Percentiles rank a stretch among this genome's conserved stretches.
Conservation (phyloP, 2,888 invertebrate genomes). For the Andrena camellia region DNA sequence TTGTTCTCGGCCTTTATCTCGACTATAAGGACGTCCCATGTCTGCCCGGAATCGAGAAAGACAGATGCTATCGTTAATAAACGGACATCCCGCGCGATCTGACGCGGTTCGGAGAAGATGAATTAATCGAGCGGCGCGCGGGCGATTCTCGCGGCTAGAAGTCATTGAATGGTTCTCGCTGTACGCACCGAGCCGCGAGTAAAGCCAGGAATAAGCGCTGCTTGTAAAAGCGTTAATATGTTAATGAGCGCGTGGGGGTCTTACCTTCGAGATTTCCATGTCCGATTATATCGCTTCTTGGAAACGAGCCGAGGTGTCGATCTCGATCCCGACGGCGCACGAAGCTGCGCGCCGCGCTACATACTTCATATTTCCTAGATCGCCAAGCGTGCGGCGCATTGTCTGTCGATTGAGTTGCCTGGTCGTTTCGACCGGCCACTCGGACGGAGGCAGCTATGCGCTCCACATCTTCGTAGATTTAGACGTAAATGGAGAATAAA, state of each 20-base stretch:
- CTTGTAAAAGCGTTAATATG: slow-evolving; percentile 74
- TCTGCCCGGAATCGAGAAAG: too few species aligned
- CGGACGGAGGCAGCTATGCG: too few species aligned
- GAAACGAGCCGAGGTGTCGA: slow-evolving; percentile 62
- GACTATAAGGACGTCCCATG: too few species aligned
- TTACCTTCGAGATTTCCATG: slow-evolving; percentile 73
- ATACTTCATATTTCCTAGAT: slow-evolving; percentile 36
- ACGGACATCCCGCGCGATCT: background rate
- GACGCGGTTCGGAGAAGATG: background rate
- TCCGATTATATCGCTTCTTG: slow-evolving; percentile 72
- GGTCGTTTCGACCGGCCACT: background rate
- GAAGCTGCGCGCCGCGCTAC: background rate
- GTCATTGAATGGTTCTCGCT: slow-evolving; percentile 40
- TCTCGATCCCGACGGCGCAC: slow-evolving; percentile 55
- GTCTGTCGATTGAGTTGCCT: background rate
- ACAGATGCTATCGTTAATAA: too few species aligned
- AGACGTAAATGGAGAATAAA: background rate
- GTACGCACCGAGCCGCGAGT: slow-evolving; percentile 10
- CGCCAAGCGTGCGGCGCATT: background rate
- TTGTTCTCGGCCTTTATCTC: too few species aligned
- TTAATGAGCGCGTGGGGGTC: slow-evolving; percentile 76
- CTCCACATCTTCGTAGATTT: background rate
- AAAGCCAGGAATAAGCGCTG: slow-evolving; percentile 47
- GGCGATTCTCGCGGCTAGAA: background rate
- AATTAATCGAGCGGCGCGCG: background rate